Base-by-base conservation (phyloP, 2,113 vertebrate species). In the Trichechus manatus region DNA sequence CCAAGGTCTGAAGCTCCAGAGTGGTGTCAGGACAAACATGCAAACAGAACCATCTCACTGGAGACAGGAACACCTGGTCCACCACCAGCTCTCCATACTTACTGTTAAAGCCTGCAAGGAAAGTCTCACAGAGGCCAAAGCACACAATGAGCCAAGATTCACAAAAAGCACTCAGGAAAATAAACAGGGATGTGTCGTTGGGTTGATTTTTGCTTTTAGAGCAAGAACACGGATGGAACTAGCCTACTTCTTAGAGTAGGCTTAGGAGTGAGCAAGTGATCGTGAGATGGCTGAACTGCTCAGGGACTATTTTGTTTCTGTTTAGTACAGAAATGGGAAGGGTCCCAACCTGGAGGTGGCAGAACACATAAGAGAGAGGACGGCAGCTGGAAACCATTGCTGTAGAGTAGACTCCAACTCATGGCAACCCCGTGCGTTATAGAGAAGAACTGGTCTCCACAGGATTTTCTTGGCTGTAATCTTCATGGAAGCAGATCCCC, bases 31-130 rank as follows among this genome's bases (percentile, higher is more conserved):
- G 87, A 90, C 29, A 68, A 63, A 44, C 50, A 4, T 1, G 10
- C 15, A 85, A 36, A 23, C 8, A 42, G 72, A 78, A 42, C 36
- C 47, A 0, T 3, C 27, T 13, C 2, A 1, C 5, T 29, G 74
- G 7, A 1, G 1, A 5, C 29, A 27, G 13, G 15, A 8, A 1
- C 13, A 11, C 31, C 23, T 36, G 2, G 42, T 29, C 17, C 0
- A 14, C 17, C 56, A 72, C 10, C 0, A 70, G 64, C 64, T n/a
- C 20, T 31, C 6, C 79, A 19, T 3, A 42, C 78, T 87, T 31
- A 6, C 14, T 1, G 4, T 20, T 23, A 64, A 79, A 56, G 42
- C 61, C 36, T 23, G 31, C 20, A 29, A 36, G 31, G 36, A 39
- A 53, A 47, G 33, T 44, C 29, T 64, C 36, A 6, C 53, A 33